Conservation (phyloP, 64 coral and sea anemone species). For the Pocillopora verrucosa region DNA sequence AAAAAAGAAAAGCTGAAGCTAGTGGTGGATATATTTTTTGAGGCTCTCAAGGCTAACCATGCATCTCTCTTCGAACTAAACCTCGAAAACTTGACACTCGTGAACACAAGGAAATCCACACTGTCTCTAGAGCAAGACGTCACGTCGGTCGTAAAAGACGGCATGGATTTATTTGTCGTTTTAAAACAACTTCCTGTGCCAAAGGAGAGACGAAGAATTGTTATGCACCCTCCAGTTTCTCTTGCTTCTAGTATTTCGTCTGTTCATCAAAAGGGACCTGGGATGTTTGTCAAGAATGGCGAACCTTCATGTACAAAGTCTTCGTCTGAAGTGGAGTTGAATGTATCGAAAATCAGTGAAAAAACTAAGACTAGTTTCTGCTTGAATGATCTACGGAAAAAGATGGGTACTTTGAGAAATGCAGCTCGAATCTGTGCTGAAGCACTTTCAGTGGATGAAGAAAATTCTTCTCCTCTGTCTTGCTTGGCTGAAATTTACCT, state of each 20-base stretch:
- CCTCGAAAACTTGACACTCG: conserved; percentile 15
- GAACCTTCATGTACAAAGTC: neutral
- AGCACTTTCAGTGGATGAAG: conserved; percentile 29
- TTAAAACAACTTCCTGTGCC: neutral
- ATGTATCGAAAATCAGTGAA: neutral
- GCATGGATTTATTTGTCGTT: conserved; percentile 58
- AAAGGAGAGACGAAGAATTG: neutral
- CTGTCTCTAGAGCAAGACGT: conserved; percentile 21
- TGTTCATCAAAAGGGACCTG: neutral
- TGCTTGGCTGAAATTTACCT: conserved; percentile 55
- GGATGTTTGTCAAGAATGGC: neutral
- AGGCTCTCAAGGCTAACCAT: conserved; percentile 41
- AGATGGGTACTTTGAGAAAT: conserved; percentile 21
- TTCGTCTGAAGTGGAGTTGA: neutral
- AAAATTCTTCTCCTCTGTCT: conserved; percentile 32
- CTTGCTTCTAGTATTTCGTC: neutral
- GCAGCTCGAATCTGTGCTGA: conserved; percentile 44
- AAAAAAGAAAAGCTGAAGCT: conserved; percentile 43
- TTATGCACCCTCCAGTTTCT: neutral
- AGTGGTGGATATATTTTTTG: conserved; percentile 29
- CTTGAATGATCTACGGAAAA: neutral
- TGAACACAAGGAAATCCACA: conserved; percentile 21
- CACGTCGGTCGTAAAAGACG: conserved; percentile 43
- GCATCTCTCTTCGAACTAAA: neutral
- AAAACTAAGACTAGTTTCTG: neutral